A percentile compares a stretch with the other conserved stretches of the same genome.
These are phyloP conservation scores for Euzophera pinguis DNA, from an alignment of 2,888 invertebrate species.

Conservation along the genomic window DNA sequence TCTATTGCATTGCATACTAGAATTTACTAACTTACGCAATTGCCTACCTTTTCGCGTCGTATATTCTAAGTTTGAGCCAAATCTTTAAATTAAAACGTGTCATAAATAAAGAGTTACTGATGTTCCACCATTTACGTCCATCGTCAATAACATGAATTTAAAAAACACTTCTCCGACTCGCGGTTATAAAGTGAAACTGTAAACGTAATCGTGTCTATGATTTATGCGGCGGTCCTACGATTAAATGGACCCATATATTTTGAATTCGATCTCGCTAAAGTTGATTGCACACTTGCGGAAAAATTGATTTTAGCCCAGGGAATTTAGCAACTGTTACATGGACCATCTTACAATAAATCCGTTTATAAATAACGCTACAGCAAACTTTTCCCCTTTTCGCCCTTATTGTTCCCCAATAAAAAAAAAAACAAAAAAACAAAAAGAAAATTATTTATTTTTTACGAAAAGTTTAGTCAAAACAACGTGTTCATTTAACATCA, in stretches of 20 bases:
- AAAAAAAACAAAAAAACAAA: no score
- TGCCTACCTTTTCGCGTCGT: background rate
- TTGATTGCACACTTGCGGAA: background rate
- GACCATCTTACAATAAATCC: no score
- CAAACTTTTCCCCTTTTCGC: no score
- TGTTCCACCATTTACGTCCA: background rate
- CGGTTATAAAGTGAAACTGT: slow-evolving; percentile 19
- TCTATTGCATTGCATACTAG: no score
- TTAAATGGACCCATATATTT: slow-evolving; percentile 23
- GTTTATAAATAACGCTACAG: no score
- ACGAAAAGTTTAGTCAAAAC: no score
- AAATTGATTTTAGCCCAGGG: no score
- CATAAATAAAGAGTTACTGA: background rate
- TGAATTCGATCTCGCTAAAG: slow-evolving; percentile 16
- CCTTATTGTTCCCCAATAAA: no score
- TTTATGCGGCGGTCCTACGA: slow-evolving; percentile 19
- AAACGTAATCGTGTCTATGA: slow-evolving; percentile 17
- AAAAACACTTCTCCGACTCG: slow-evolving; percentile 2
- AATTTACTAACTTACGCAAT: no score
- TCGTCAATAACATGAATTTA: slow-evolving; percentile 6
- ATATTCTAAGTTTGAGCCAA: background rate
- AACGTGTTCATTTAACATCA: no score
- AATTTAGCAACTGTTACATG: no score
- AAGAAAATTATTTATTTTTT: no score
- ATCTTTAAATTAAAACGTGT: background rate